Evolutionary conservation across 2,113 vertebrate species (phyloP).

Genomic region (Plestiodon gilberti): DNA sequence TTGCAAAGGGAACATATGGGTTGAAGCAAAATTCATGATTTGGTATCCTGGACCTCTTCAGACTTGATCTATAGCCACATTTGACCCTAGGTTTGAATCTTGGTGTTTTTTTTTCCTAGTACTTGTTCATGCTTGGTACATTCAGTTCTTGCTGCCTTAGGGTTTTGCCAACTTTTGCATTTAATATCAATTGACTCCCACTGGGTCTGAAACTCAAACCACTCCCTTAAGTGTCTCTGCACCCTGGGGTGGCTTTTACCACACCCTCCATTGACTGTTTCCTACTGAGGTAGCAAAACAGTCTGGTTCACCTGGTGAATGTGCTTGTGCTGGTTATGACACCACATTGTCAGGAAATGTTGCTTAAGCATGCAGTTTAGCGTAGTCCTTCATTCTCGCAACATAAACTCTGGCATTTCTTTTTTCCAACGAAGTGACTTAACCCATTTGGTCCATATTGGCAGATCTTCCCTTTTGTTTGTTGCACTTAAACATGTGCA

Average conservation of each 20-base stretch:
- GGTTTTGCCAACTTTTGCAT: conserved; percentile 6
- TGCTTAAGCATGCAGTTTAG: not conserved
- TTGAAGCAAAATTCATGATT: not conserved
- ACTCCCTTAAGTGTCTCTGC: conserved; percentile 25
- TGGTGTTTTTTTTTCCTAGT: not conserved
- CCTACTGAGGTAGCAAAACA: conserved; percentile 20
- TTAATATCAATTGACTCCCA: conserved; percentile 18
- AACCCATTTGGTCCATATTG: not conserved
- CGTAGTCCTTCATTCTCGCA: not conserved
- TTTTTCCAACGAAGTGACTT: not conserved
- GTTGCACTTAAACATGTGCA: not conserved
- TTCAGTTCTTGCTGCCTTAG: not conserved
- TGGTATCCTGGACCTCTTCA: not conserved
- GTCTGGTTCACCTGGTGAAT: not conserved
- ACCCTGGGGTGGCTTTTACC: conserved; percentile 22
- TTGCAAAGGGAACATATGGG: no score
- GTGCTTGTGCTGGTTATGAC: not conserved
- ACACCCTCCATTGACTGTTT: conserved; percentile 27
- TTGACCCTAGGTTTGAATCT: not conserved
- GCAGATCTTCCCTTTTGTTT: not conserved
- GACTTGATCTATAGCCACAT: not conserved
- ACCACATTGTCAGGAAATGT: not conserved
- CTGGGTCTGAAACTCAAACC: conserved; percentile 13
- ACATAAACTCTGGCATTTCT: not conserved
- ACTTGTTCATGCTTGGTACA: not conserved